These are phyloP conservation scores for Hypsibius dujardini DNA, from an alignment of 1,140 invertebrate genomes.

Conservation along the genomic window DNA sequence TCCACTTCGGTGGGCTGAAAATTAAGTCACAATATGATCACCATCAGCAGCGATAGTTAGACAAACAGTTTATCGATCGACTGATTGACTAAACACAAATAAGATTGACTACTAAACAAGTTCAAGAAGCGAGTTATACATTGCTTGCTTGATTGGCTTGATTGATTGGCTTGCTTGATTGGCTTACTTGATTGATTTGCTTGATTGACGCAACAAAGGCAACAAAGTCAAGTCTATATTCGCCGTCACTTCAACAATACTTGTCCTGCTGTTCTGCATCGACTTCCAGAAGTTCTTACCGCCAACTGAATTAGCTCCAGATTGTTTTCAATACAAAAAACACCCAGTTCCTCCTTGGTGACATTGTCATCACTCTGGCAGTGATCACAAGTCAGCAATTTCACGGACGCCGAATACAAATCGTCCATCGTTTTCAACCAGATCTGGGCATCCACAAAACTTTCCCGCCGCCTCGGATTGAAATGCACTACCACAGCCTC, in stretches of 20 bases:
- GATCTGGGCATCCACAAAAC: conserved; percentile 33
- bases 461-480: conserved; percentile 37
- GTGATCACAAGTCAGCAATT: conserved; percentile 38
- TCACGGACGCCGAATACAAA: conserved; percentile 35
- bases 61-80: too few species aligned
- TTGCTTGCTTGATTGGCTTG: too few species aligned
- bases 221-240: too few species aligned
- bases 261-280: too few species aligned
- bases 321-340: conserved; percentile 46
- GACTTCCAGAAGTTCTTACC: background rate
- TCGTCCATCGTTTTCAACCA: conserved; percentile 38
- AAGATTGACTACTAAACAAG: too few species aligned
- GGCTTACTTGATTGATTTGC: too few species aligned
- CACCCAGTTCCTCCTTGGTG: conserved; percentile 32
- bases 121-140: too few species aligned
- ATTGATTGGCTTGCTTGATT: too few species aligned
- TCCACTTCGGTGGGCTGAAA: conserved; percentile 38
- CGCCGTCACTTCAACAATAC: too few species aligned
- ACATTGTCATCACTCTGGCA: conserved; percentile 29
- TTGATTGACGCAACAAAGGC: too few species aligned
- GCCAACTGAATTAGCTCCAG: conserved; percentile 46
- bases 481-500: conserved; percentile 44
- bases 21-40: background rate
- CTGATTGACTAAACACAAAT: too few species aligned
- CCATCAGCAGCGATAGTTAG: too few species aligned